phyloP scores from a whole-genome alignment of 2,113 vertebrate species.

The Lepidothrix coronata region DNA sequence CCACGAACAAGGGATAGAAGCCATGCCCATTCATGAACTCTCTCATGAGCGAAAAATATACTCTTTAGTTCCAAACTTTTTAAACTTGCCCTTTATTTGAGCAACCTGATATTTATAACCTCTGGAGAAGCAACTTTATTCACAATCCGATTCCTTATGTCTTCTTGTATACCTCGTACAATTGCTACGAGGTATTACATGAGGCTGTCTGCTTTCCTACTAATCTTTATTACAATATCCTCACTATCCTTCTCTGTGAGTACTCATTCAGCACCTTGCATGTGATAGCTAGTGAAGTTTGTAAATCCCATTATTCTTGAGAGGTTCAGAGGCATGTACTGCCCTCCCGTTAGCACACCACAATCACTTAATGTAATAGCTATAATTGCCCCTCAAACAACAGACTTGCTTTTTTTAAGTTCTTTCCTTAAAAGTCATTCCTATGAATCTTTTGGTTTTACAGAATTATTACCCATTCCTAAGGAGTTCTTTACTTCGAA shows the following conservation, averaged over 20 bases:
- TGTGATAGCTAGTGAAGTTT: background rate
- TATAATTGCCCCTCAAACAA: background rate
- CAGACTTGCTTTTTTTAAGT: background rate
- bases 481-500: background rate
- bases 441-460: background rate
- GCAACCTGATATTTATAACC: background rate
- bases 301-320: background rate
- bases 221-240: background rate
- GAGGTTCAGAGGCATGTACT: background rate
- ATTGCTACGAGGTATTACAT: background rate
- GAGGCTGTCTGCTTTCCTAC: background rate
- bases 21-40: background rate
- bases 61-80: background rate
- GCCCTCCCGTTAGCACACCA: background rate
- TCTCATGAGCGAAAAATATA: background rate
- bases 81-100: background rate
- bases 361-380: background rate
- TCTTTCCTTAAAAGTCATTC: background rate
- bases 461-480: background rate
- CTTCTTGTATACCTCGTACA: background rate
- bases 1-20: background rate
- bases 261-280: background rate
- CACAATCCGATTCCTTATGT: background rate
- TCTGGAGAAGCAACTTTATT: background rate
- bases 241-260: background rate